Evolutionary conservation across 2,888 invertebrate genomes (phyloP).

Genomic region (Drosophila kanekoi): DNA sequence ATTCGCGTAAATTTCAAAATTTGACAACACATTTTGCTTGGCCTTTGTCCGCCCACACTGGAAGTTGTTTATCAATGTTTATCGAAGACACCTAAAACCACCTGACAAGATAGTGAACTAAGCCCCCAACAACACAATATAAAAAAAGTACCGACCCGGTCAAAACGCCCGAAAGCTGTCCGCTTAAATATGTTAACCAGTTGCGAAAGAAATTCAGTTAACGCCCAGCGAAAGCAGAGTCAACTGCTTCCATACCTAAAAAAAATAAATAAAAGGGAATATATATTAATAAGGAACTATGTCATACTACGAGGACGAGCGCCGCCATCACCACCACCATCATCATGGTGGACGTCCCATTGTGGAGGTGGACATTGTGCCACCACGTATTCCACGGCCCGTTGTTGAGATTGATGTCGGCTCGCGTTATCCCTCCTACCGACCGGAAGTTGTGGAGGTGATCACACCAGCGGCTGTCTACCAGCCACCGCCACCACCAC

Average conservation of each 20-base stretch:
- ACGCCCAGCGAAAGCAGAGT: slow-evolving; percentile 28
- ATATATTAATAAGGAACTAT: slow-evolving; percentile 29
- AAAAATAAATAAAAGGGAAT: slow-evolving; percentile 18
- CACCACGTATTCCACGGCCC: slow-evolving; percentile 70
- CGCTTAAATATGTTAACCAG: slow-evolving; percentile 66
- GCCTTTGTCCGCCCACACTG: slow-evolving; percentile 19
- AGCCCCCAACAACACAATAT: slow-evolving; percentile 38
- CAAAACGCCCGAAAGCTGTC: slow-evolving; percentile 14
- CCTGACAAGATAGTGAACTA: slow-evolving; percentile 70
- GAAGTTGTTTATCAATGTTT: slow-evolving; percentile 70
- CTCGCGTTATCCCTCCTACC: slow-evolving; percentile 52
- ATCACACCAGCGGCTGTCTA: slow-evolving; percentile 65
- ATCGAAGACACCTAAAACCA: slow-evolving; percentile 60
- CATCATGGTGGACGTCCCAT: slow-evolving; percentile 70
- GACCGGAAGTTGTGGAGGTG: slow-evolving; percentile 61
- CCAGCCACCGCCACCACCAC: slow-evolving; percentile 55
- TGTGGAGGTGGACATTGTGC: slow-evolving; percentile 78
- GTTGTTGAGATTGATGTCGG: slow-evolving; percentile 68
- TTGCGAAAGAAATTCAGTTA: slow-evolving; percentile 53
- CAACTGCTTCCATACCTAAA: slow-evolving; percentile 13
- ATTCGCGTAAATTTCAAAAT: slow-evolving; percentile 8
- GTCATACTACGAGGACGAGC: slow-evolving; percentile 73
- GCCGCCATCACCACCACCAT: slow-evolving; percentile 68
- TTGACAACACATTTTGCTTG: slow-evolving; percentile 30
- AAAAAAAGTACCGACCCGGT: slow-evolving; percentile 48